Conservation (phyloP, 2,888 invertebrate species). For the Cancer borealis region DNA sequence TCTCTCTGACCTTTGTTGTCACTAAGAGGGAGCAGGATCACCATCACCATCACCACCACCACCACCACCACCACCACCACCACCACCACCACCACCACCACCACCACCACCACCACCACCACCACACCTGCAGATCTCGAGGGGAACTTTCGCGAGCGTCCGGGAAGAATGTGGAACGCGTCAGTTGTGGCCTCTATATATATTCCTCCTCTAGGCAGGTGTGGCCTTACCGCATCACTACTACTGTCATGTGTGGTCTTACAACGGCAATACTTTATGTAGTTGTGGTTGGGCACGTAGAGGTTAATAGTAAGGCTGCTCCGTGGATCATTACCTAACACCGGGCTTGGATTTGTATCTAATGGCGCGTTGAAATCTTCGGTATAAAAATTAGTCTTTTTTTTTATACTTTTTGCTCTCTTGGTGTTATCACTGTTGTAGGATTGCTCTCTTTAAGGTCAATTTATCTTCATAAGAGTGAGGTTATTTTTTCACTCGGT, state of each 20-base stretch:
- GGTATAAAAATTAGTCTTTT: neutral
- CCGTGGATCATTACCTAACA: conserved; percentile 17
- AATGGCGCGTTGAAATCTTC: neutral
- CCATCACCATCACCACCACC: neutral
- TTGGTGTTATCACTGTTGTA: neutral
- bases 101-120: neutral
- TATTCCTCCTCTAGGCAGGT: neutral
- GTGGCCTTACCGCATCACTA: neutral
- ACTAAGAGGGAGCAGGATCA: neutral
- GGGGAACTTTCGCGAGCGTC: conserved; percentile 12
- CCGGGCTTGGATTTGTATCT: neutral
- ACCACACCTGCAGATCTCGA: conserved; percentile 16
- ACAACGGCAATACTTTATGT: neutral
- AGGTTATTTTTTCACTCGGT: neutral
- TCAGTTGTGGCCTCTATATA: conserved; percentile 8
- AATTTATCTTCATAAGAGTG: neutral
- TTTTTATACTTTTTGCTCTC: neutral
- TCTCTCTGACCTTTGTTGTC: neutral
- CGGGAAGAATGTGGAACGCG: neutral
- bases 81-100: neutral
- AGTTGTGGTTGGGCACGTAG: neutral
- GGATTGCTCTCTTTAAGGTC: neutral
- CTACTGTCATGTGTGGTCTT: neutral
- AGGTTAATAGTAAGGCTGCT: neutral
- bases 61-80: neutral